phyloP scores from a whole-genome alignment of 2,113 vertebrate genomes.

The Paraplagusia blochii region DNA sequence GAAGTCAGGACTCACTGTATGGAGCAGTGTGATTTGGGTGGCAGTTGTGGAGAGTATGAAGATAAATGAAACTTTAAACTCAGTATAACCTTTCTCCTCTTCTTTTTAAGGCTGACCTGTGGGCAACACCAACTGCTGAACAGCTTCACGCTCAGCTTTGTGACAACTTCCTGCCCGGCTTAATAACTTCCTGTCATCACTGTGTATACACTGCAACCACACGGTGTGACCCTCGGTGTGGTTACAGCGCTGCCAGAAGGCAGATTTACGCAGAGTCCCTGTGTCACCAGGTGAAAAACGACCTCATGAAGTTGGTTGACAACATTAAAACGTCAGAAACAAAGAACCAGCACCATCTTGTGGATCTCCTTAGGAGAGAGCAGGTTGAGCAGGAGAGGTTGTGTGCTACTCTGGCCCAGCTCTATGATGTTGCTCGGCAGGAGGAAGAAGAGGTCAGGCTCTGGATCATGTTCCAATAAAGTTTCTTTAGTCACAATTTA shows the following conservation, averaged over 20 bases:
- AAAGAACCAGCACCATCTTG: background rate
- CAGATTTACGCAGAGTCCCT: constrained; percentile 62
- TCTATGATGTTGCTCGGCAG: constrained; percentile 62
- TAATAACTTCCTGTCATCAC: constrained; percentile 61
- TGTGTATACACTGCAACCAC: constrained; percentile 68
- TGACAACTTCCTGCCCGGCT: constrained; percentile 66
- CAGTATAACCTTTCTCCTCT: background rate
- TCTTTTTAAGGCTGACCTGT: constrained; percentile 25
- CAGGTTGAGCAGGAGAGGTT: constrained; percentile 63
- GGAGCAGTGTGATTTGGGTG: too few relatives aligned
- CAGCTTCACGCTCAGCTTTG: constrained; percentile 64
- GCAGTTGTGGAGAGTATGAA: too few relatives aligned
- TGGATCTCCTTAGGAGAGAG: constrained; percentile 44
- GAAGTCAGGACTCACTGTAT: too few relatives aligned
- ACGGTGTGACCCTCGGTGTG: constrained; percentile 55
- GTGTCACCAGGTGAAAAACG: constrained; percentile 70
- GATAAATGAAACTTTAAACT: too few relatives aligned
- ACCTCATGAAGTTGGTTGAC: constrained; percentile 66
- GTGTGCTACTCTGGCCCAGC: constrained; percentile 52
- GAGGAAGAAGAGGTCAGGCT: constrained; percentile 64
- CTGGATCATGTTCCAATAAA: background rate
- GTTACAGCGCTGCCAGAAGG: constrained; percentile 65
- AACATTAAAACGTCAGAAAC: background rate
- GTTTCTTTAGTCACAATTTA: background rate
- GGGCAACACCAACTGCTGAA: constrained; percentile 1